Evolutionary conservation across 1,140 invertebrate species (phyloP), one percentile per base, ranked within the genome.

Genomic region (Anthonomus grandis): DNA sequence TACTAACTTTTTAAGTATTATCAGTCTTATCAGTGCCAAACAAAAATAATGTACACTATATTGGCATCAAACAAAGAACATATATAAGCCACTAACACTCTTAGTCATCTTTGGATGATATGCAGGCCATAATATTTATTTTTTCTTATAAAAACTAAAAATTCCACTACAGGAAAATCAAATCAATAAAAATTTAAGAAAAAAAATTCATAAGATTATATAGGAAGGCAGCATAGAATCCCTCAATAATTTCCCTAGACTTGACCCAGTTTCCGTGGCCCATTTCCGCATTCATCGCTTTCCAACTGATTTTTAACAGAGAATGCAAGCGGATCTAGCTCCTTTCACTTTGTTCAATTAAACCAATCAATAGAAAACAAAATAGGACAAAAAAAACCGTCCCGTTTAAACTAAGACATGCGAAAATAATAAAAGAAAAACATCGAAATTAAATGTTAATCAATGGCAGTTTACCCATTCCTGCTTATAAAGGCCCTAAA

Each of bases 311-410:
- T 57, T 57, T 57, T 57, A 57, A 18, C n/a, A 47, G 24, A 34
- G 38, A 57, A 49, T 57, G 45, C 46, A 57, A 49, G 25, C 55
- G 46, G 46, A 57, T 57, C 55, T 57, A 22, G 23, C 55, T 49
- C 55, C 55, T 57, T 57, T 57, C 55, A 57, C 55, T 57, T 57
- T 41, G 45, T 36, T 31, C 31, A 56, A 48, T 48, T 48, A 27
- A 47, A 56, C 21, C 55, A 57, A 57, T 57, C 55, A 50, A 57
- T 57, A 57, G 45, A 42, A 57, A 50, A 50, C 45, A 56, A 48
- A 39, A 36, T 10, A 48, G 13, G 13, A 41, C 12, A 42, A 54
- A 44, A 27, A n/a, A 1, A 3, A 8, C 8, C 34, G 8, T 12
- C 8, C 25, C 49, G 12, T 15, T 31, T 19, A 17, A 38, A 51